These are phyloP conservation scores for Lasioglossum villosulum DNA, from an alignment of 2,888 invertebrate genomes.

Conservation along the genomic window DNA sequence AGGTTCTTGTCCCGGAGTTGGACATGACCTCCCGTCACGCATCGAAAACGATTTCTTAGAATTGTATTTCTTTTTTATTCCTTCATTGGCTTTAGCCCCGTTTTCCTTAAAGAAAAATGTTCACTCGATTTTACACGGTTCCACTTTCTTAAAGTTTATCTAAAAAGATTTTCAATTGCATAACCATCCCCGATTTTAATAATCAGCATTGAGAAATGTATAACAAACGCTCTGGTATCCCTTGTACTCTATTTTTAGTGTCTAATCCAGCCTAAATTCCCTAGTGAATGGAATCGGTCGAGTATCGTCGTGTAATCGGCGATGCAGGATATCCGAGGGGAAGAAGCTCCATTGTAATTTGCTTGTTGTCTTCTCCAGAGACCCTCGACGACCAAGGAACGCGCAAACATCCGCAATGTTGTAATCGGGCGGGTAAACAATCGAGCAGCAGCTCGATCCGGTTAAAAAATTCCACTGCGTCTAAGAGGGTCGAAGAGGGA, in stretches of 20 bases:
- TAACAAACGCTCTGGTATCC: no score
- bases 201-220: no score
- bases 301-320: neutral
- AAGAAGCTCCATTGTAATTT: neutral
- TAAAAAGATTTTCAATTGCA: no score
- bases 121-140: no score
- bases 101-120: no score
- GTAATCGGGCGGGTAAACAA: neutral
- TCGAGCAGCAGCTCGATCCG: constrained; percentile 26
- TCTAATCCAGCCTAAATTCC: neutral
- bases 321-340: neutral
- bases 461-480: neutral
- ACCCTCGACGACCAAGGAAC: neutral
- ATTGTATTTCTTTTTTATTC: no score
- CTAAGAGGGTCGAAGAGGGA: neutral
- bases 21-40: neutral
- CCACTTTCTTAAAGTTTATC: no score
- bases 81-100: no score
- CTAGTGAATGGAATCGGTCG: neutral
- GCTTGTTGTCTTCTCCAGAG: neutral
- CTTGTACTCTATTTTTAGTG: no score
- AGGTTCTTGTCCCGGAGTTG: neutral
- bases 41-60: neutral
- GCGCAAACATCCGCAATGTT: neutral
- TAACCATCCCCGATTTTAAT: no score